phyloP scores from a whole-genome alignment of 2,113 vertebrate genomes.

The Bos indicus region DNA sequence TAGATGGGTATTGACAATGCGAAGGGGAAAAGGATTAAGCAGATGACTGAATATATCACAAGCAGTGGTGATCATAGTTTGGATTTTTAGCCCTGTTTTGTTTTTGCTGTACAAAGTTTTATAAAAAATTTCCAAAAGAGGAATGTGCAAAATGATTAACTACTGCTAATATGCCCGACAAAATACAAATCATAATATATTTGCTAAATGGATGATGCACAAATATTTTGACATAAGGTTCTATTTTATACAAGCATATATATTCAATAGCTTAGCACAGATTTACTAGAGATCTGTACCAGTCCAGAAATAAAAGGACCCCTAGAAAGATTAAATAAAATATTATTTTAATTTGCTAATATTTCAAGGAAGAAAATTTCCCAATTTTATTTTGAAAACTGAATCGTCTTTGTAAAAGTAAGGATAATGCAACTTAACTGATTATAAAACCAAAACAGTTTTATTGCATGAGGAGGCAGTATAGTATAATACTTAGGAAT shows the following conservation, averaged over 20 bases:
- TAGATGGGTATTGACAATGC: constrained; percentile 99
- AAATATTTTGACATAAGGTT: not conserved
- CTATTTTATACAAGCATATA: not conserved
- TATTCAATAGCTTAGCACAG: constrained; percentile 16
- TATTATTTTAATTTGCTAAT: not conserved
- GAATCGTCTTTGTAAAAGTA: not conserved
- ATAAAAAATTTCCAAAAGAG: not conserved
- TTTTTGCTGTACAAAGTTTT: constrained; percentile 50
- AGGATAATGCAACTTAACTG: not conserved
- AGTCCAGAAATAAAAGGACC: not conserved
- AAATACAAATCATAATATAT: constrained; percentile 55
- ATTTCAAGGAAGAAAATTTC: not conserved
- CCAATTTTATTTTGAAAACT: not conserved
- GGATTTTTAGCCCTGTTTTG: not conserved
- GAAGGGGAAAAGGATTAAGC: constrained; percentile 92
- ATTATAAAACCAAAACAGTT: not conserved
- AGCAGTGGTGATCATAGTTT: constrained; percentile 58
- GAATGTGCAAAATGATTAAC: constrained; percentile 31
- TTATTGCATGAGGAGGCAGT: not conserved
- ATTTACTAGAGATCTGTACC: not conserved
- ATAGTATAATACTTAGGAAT: not conserved
- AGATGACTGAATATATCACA: constrained; percentile 82
- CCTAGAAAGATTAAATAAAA: not conserved
- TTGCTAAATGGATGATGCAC: not conserved
- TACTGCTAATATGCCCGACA: constrained; percentile 33